These are phyloP conservation scores for Leptinotarsa rubiginosa DNA, from an alignment of 2,888 invertebrate genomes.

Conservation along the genomic window DNA sequence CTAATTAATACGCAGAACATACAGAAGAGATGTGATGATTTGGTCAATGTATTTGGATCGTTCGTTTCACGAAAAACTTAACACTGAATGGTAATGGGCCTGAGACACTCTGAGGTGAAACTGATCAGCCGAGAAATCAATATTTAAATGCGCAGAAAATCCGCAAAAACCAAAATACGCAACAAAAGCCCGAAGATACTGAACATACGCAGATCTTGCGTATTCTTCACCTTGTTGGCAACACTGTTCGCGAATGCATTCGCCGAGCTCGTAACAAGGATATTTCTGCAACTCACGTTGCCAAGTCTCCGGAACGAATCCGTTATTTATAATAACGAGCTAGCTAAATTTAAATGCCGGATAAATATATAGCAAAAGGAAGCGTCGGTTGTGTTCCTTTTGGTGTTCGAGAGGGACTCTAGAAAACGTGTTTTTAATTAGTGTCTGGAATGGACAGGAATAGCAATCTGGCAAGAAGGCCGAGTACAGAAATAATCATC, in stretches of 20 bases:
- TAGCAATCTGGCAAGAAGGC: background rate
- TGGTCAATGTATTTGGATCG: no score
- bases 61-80: no score
- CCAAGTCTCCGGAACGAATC: background rate
- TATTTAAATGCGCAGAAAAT: no score
- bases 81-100: no score
- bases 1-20: no score
- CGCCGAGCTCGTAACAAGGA: background rate
- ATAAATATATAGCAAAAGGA: background rate
- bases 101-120: no score
- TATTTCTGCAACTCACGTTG: slow-evolving; percentile 13
- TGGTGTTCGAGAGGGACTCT: background rate
- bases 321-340: slow-evolving; percentile 2
- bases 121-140: no score
- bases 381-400: background rate
- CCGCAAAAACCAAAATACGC: no score
- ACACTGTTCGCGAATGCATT: background rate
- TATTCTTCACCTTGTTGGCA: background rate
- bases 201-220: no score
- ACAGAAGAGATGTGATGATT: no score
- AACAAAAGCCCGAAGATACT: no score
- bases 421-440: slow-evolving; percentile 1
- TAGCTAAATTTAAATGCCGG: slow-evolving; percentile 4
- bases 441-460: slow-evolving; percentile 3
- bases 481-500: background rate